phyloP scores from a whole-genome alignment of 2,888 invertebrate species.

The Erannis defoliaria region DNA sequence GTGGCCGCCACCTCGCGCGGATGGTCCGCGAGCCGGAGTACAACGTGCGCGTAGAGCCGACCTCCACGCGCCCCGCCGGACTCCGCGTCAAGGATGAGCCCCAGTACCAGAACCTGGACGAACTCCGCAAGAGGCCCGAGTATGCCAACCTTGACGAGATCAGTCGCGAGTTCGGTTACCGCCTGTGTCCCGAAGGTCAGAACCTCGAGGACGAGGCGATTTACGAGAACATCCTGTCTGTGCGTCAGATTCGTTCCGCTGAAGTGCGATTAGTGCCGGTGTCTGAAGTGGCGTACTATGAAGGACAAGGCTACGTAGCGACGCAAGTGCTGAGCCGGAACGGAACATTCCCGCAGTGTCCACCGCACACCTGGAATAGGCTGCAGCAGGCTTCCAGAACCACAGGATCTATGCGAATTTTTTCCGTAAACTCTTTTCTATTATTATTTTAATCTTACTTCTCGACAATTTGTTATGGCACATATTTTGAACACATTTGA shows the following conservation, averaged over 20 bases:
- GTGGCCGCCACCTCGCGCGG: constrained; percentile 71
- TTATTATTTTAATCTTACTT: constrained; percentile 12
- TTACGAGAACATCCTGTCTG: constrained; percentile 83
- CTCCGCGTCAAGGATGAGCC: constrained; percentile 79
- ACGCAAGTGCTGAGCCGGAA: constrained; percentile 82
- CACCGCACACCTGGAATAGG: constrained; percentile 82
- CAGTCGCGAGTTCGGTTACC: constrained; percentile 83
- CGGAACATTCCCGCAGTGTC: constrained; percentile 83
- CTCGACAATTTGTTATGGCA: too few relatives aligned
- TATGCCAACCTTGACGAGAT: constrained; percentile 84
- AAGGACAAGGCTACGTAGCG: constrained; percentile 82
- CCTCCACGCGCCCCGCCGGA: constrained; percentile 70
- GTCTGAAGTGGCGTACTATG: constrained; percentile 82
- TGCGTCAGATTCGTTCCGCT: constrained; percentile 82
- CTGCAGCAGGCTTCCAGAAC: constrained; percentile 75
- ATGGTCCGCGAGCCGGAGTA: constrained; percentile 80
- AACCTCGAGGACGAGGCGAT: constrained; percentile 84
- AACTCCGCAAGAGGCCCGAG: constrained; percentile 80
- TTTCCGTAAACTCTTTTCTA: constrained; percentile 69
- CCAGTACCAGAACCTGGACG: constrained; percentile 81
- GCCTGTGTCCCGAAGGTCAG: constrained; percentile 83
- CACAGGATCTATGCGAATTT: constrained; percentile 74
- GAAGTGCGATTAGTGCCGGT: constrained; percentile 85
- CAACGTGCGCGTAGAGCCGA: constrained; percentile 77
- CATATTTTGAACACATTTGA: too few relatives aligned